phyloP scores from a whole-genome alignment of 2,113 vertebrate genomes.

The Phyllopteryx taeniolatus region DNA sequence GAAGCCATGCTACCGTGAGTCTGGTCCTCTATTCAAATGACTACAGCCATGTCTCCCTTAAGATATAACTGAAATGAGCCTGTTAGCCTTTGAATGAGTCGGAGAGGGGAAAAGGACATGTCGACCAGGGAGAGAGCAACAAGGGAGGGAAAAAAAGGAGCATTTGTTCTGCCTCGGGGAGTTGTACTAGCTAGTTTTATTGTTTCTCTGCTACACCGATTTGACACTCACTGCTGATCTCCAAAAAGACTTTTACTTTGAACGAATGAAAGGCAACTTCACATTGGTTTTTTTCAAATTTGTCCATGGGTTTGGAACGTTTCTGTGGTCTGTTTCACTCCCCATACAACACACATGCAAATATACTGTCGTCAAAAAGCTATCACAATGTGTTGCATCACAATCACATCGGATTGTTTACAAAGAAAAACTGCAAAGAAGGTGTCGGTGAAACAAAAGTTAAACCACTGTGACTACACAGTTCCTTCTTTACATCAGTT shows the following conservation, averaged over 20 bases:
- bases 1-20: conserved; percentile 63
- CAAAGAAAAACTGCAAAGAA: conserved; percentile 26
- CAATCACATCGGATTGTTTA: conserved; percentile 34
- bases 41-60: conserved; percentile 57
- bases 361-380: neutral
- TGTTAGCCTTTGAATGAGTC: conserved; percentile 62
- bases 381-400: conserved; percentile 19
- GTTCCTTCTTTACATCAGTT: conserved; percentile 55
- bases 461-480: conserved; percentile 32
- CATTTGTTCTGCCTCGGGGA: conserved; percentile 68
- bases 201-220: conserved; percentile 57
- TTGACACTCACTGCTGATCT: conserved; percentile 61
- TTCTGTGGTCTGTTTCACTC: neutral
- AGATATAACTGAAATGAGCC: conserved; percentile 70
- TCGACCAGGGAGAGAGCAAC: conserved; percentile 72
- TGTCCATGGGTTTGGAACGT: conserved; percentile 43
- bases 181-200: conserved; percentile 52
- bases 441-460: conserved; percentile 44
- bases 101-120: conserved; percentile 65
- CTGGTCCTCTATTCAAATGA: conserved; percentile 67
- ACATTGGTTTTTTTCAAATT: conserved; percentile 52
- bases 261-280: conserved; percentile 58
- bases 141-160: conserved; percentile 62
- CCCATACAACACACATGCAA: neutral
- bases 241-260: conserved; percentile 45